Percentiles rank a stretch among this genome's conserved stretches.
phyloP scores from a whole-genome alignment of 2,888 invertebrate genomes.

The Cryptocephalus primarius region DNA sequence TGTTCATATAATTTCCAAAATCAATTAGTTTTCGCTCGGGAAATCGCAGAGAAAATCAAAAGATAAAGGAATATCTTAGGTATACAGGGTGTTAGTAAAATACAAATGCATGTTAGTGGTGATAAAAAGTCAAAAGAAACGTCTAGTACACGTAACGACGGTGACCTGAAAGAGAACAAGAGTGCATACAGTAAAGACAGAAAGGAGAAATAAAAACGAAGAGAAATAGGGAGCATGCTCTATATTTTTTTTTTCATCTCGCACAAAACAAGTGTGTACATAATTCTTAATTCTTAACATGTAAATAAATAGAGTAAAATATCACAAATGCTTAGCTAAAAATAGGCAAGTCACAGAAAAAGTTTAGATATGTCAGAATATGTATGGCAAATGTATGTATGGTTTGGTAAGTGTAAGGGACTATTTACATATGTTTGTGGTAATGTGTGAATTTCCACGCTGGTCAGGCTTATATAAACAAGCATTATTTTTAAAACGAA shows the following conservation, averaged over 20 bases:
- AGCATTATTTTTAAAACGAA: no score
- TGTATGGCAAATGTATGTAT: no score
- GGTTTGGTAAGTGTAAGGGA: no score
- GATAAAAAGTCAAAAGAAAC: constrained; percentile 16
- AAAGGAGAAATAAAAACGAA: constrained; percentile 21
- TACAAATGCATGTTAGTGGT: constrained; percentile 6
- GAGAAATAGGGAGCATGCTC: constrained; percentile 21
- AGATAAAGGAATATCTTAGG: neutral
- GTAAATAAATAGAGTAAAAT: constrained; percentile 5
- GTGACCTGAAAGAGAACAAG: constrained; percentile 50
- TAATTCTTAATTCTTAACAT: constrained; percentile 5
- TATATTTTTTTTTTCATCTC: constrained; percentile 22
- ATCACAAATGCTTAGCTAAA: constrained; percentile 9
- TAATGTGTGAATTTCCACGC: no score
- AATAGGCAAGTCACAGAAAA: neutral
- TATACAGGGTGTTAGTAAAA: constrained; percentile 10
- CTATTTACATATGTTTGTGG: no score
- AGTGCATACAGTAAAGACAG: constrained; percentile 25
- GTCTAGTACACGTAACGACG: constrained; percentile 51
- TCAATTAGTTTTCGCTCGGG: no score
- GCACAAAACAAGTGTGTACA: constrained; percentile 14
- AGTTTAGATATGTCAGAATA: no score
- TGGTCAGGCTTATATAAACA: no score
- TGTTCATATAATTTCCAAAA: no score
- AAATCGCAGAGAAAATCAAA: no score